Conservation (phyloP, 1,140 invertebrate species). For the Aleiodes sp. region DNA sequence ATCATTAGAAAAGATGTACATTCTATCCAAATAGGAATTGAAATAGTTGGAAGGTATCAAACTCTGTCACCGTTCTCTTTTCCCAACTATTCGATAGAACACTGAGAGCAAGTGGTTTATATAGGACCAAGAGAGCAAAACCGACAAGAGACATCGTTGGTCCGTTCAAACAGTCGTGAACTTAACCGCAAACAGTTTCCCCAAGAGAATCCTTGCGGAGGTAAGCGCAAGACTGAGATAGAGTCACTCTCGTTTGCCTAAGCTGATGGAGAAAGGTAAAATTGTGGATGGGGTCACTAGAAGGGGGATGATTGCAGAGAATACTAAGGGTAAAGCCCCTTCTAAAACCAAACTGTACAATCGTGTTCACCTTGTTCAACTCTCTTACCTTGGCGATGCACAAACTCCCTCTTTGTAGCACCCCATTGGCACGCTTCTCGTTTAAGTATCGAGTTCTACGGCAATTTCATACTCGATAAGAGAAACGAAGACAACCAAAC, state of each 20-base stretch:
- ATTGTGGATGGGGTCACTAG: neutral
- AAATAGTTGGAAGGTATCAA: too few species aligned
- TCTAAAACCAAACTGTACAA: neutral
- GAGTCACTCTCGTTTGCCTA: conserved; percentile 20
- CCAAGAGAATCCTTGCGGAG: neutral
- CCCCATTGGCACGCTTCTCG: conserved; percentile 23
- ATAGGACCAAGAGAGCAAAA: conserved; percentile 14
- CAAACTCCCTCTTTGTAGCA: conserved; percentile 8
- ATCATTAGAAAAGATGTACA: too few species aligned
- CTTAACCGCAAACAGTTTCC: conserved; percentile 45
- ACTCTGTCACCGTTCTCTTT: too few species aligned
- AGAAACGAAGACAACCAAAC: neutral
- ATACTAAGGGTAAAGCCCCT: neutral
- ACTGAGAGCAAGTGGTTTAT: conserved; percentile 18
- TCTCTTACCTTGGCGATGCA: conserved; percentile 5
- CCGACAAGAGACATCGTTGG: conserved; percentile 30
- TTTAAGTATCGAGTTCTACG: conserved; percentile 9
- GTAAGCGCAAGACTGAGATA: too few species aligned
- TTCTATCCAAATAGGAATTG: too few species aligned
- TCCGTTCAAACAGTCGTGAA: conserved; percentile 43
- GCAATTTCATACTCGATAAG: neutral
- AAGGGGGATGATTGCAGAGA: neutral
- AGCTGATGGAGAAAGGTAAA: conserved; percentile 4
- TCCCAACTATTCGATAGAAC: conserved; percentile 18
- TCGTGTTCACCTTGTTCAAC: neutral